A percentile compares a stretch with the other conserved stretches of the same genome.
phyloP scores from a whole-genome alignment of 2,113 vertebrate genomes.

The Xyliphius kryptos region DNA sequence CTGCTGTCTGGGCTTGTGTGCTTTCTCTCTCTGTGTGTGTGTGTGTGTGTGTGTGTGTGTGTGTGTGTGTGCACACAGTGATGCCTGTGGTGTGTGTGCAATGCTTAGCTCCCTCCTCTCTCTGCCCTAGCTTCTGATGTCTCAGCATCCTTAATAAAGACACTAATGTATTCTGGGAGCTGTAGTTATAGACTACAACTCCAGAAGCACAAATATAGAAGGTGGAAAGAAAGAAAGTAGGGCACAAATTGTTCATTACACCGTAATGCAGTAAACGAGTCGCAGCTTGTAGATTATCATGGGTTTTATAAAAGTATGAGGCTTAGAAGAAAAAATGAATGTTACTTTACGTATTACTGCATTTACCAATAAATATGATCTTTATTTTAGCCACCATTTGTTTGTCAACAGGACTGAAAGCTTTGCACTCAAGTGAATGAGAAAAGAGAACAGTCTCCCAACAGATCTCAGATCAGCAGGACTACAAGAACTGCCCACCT shows the following conservation, averaged over 20 bases:
- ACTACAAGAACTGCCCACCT: conserved; percentile 18
- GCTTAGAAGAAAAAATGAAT: too few relatives aligned
- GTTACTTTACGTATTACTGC: too few relatives aligned
- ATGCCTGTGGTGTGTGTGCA: conserved; percentile 5
- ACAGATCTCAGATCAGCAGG: conserved; percentile 28
- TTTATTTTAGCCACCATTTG: not conserved
- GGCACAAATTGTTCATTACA: too few relatives aligned
- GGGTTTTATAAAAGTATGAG: too few relatives aligned
- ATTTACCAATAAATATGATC: too few relatives aligned
- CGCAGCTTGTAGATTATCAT: too few relatives aligned
- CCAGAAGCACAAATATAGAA: too few relatives aligned
- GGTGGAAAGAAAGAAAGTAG: too few relatives aligned
- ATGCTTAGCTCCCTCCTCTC: conserved; percentile 29
- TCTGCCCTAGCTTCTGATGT: conserved; percentile 19
- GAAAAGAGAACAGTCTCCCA: conserved; percentile 18
- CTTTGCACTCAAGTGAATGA: not conserved
- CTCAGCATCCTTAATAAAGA: conserved; percentile 24
- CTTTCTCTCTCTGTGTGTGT: conserved; percentile 16
- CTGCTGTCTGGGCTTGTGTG: conserved; percentile 20
- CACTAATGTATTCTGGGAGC: conserved; percentile 32
- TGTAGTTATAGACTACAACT: conserved; percentile 24
- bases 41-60: conserved; percentile 16
- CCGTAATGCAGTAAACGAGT: too few relatives aligned
- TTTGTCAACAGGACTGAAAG: conserved; percentile 4
- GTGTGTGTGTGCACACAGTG: not conserved